Conservation (phyloP, 2,113 vertebrate genomes). For the Clinocottus analis region DNA sequence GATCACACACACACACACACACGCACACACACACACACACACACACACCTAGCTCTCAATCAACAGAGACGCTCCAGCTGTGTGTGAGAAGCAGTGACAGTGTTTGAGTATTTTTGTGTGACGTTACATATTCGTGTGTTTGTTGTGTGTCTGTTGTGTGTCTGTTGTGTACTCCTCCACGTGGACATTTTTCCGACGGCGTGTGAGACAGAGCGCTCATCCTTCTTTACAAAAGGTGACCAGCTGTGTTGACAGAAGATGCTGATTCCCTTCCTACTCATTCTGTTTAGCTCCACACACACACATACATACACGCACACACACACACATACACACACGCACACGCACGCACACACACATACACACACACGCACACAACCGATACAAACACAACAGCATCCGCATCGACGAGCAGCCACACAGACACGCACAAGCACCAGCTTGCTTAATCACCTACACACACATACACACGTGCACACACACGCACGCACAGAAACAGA, state of each 20-base stretch:
- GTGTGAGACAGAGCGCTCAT: constrained; percentile 4
- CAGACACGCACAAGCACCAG: background rate
- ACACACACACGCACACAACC: too few species aligned
- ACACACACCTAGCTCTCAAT: background rate
- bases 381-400: background rate
- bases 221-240: constrained; percentile 59
- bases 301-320: constrained; percentile 4
- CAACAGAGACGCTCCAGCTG: background rate
- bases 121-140: background rate
- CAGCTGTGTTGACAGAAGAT: constrained; percentile 77
- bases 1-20: too few species aligned
- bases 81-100: background rate
- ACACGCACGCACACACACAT: too few species aligned
- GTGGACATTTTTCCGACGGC: background rate
- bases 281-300: constrained; percentile 2
- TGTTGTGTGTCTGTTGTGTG: background rate
- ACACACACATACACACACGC: constrained; percentile 20
- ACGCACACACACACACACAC: background rate
- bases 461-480: constrained; percentile 1
- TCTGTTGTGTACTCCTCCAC: background rate
- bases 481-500: background rate
- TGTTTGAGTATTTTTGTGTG: background rate
- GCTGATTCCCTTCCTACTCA: constrained; percentile 54
- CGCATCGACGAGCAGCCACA: background rate
- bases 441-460: background rate